Base-by-base conservation (phyloP, 2,888 invertebrate genomes). In the Agrilus mali region DNA sequence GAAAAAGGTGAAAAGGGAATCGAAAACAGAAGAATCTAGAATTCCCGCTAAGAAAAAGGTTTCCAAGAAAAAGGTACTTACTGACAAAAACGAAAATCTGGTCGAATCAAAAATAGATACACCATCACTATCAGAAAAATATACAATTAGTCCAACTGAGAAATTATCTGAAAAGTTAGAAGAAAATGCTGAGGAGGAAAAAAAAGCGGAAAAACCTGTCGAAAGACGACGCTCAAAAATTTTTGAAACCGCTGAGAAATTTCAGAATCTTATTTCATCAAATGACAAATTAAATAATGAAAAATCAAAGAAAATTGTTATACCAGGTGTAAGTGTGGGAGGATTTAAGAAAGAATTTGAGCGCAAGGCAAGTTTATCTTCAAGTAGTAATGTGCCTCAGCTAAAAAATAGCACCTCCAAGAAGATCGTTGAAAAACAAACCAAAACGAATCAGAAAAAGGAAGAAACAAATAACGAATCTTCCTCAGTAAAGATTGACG, bases 341-440 rank as follows among this genome's bases (percentile, higher is more conserved):
- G 88, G 84, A 59, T 88, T 85, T 53, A 89, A 88, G 55, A 83
- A 84, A 55, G 87, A 86, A 55, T 90, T 87, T 59, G 88, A 90
- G 64, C 73, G 85, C 42, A 81, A 84, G 63, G 83, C 84, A 1
- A 82, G 81, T 39, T 70, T 81, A 34, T 71, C 69, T 1, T 63
- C 66, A 31, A 57, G 63, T 2, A 57, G 64, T 2, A 27, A 27
- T 10, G 60, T 65, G 12, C 60, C 64, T 2, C 63, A 63, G 50
- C 51, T 60, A 41, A 69, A 67, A 53, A 60, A 50, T 35, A 55
- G 53, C 45, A 54, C 60, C 15, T 10, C 27, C 3, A 46, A 44
- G 31, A 48, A 46, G 33, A 37, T 8, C 55, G 46, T 33, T 7
- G 40, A 43, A 2, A 43, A 50, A 22, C 43, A 50, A 53, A 49